Conservation (phyloP, 2,888 invertebrate genomes). For the Cinara cedri region DNA sequence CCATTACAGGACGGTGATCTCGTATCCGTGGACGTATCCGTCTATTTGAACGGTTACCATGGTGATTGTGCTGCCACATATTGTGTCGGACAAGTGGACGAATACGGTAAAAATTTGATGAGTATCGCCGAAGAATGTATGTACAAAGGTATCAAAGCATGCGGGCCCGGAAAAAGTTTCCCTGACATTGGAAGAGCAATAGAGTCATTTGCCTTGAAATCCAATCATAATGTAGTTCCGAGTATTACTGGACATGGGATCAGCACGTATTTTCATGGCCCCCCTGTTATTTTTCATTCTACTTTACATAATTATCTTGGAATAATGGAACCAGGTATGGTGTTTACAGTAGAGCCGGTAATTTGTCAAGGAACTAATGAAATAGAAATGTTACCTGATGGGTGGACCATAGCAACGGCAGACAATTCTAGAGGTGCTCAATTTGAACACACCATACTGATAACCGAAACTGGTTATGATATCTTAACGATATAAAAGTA, state of each 20-base stretch:
- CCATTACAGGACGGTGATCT: slow-evolving; percentile 85
- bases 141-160: slow-evolving; percentile 67
- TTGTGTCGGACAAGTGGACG: slow-evolving; percentile 82
- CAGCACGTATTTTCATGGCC: slow-evolving; percentile 88
- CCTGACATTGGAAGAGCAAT: slow-evolving; percentile 58
- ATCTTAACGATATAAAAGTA: slow-evolving; percentile 70
- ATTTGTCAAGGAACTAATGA: slow-evolving; percentile 76
- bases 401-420: slow-evolving; percentile 88
- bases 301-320: slow-evolving; percentile 73
- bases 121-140: slow-evolving; percentile 75
- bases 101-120: slow-evolving; percentile 73
- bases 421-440: slow-evolving; percentile 87
- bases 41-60: slow-evolving; percentile 82
- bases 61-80: slow-evolving; percentile 92
- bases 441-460: slow-evolving; percentile 87
- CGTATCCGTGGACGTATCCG: slow-evolving; percentile 89
- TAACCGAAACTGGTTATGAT: slow-evolving; percentile 78
- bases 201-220: not conserved
- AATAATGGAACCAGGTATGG: slow-evolving; percentile 66
- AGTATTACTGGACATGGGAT: slow-evolving; percentile 92
- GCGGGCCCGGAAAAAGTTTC: slow-evolving; percentile 67
- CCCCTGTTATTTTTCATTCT: slow-evolving; percentile 86
- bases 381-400: slow-evolving; percentile 78
- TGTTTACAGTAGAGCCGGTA: slow-evolving; percentile 93
- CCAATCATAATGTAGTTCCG: slow-evolving; percentile 70